Conservation (phyloP, 2,797 vertebrate genomes). For the Vultur gryphus region DNA sequence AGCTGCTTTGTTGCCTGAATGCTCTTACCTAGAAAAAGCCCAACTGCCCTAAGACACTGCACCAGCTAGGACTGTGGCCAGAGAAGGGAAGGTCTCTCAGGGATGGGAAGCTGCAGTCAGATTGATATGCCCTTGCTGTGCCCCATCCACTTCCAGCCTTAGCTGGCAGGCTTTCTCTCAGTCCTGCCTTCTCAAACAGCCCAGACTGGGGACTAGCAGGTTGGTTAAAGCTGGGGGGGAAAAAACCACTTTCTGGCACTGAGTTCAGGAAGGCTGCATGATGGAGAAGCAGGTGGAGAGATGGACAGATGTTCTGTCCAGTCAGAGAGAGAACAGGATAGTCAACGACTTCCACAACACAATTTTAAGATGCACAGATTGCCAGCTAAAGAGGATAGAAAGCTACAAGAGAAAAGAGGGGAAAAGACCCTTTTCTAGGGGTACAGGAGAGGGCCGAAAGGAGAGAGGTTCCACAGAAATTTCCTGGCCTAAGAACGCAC, state of each 20-base stretch:
- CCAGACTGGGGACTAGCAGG: neutral
- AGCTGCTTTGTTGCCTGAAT: neutral
- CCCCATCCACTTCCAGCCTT: neutral
- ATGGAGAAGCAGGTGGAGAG: neutral
- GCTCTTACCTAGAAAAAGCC: neutral
- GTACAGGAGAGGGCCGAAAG: neutral
- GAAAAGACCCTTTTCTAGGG: neutral
- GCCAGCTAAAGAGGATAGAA: neutral
- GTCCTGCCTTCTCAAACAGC: neutral
- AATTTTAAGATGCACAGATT: neutral
- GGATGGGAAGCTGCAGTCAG: neutral
- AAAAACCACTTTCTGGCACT: too few species aligned
- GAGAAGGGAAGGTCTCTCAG: too few species aligned
- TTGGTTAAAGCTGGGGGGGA: neutral
- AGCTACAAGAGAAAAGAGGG: neutral
- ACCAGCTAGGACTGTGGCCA: accelerated
- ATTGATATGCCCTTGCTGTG: accelerated
- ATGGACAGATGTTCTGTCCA: neutral
- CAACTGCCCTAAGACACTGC: neutral
- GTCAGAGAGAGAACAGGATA: neutral
- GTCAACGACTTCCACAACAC: neutral
- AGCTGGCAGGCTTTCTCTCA: neutral
- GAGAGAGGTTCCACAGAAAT: neutral
- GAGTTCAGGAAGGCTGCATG: neutral
- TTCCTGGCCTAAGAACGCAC: neutral